These are phyloP conservation scores for Hypercompe scribonia DNA, from an alignment of 2,888 invertebrate species.

Conservation along the genomic window DNA sequence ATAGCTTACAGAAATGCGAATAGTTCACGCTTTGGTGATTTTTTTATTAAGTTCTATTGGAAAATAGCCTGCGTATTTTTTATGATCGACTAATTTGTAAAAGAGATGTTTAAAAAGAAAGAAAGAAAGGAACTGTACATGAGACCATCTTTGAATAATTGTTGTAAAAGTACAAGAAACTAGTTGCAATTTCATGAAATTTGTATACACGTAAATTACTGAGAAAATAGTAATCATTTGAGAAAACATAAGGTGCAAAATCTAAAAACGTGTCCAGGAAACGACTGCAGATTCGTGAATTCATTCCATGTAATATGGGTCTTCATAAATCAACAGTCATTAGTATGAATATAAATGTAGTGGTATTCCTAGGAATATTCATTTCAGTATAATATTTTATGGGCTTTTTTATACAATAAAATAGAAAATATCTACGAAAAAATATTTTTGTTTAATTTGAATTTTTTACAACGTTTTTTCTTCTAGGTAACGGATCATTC, in stretches of 20 bases:
- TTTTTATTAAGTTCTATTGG: slow-evolving; percentile 27
- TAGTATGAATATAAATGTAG: not conserved
- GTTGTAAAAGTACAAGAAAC: not conserved
- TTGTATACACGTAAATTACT: not conserved
- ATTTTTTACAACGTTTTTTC: slow-evolving; percentile 18
- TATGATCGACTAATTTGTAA: slow-evolving; percentile 16
- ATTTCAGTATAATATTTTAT: no score
- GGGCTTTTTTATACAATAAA: not conserved
- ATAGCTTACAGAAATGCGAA: slow-evolving; percentile 37
- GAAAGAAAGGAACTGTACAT: slow-evolving; percentile 5
- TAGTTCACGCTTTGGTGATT: slow-evolving; percentile 25
- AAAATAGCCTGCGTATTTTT: slow-evolving; percentile 18
- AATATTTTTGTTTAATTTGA: not conserved
- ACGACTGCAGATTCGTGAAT: no score
- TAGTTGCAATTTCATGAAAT: not conserved
- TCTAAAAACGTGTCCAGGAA: no score
- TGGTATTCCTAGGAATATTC: not conserved
- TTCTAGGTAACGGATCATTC: slow-evolving; percentile 87
- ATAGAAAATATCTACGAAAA: not conserved
- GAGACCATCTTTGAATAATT: slow-evolving; percentile 27
- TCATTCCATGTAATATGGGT: not conserved
- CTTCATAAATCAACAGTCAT: not conserved
- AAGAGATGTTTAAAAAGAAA: slow-evolving; percentile 21
- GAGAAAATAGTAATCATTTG: not conserved
- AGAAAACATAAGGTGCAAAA: not conserved